These are phyloP conservation scores for Porites rus DNA, from an alignment of 92 coral and sea anemone species.

Conservation along the genomic window DNA sequence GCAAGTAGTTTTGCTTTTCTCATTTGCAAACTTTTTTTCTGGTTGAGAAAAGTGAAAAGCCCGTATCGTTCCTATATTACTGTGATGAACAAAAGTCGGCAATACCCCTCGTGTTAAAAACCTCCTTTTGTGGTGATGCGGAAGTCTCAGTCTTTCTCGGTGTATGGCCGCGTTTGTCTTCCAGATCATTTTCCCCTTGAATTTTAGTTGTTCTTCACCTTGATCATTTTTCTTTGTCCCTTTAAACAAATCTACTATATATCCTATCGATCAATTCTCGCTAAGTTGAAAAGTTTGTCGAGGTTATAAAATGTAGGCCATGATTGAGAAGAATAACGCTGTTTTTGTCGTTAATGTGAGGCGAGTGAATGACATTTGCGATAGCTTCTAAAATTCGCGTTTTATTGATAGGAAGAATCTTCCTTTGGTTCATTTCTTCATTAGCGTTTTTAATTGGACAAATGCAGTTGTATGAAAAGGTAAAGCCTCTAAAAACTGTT, in stretches of 20 bases:
- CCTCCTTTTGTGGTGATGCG: too few relatives aligned
- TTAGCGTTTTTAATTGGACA: constrained; percentile 71
- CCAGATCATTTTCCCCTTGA: constrained; percentile 85
- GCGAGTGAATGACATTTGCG: constrained; percentile 65
- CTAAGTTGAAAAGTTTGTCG: constrained; percentile 85
- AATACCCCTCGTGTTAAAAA: too few relatives aligned
- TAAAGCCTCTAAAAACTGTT: constrained; percentile 75
- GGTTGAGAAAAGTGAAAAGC: not conserved
- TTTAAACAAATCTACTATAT: constrained; percentile 59
- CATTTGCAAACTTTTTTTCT: too few relatives aligned
- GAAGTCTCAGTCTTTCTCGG: constrained; percentile 67
- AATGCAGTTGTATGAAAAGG: constrained; percentile 85
- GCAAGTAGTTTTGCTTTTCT: too few relatives aligned
- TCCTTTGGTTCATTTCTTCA: constrained; percentile 36
- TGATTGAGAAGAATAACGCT: constrained; percentile 82
- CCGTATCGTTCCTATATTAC: too few relatives aligned
- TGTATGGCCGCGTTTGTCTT: constrained; percentile 85
- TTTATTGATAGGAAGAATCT: constrained; percentile 46
- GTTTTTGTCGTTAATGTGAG: constrained; percentile 75
- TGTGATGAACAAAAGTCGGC: not conserved
- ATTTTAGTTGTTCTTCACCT: constrained; percentile 34
- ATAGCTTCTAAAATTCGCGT: constrained; percentile 55
- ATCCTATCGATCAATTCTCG: constrained; percentile 68
- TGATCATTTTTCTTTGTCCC: constrained; percentile 28
- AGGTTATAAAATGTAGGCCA: constrained; percentile 82